phyloP scores from a whole-genome alignment of 2,888 invertebrate species.

The Tubulanus polymorphus region DNA sequence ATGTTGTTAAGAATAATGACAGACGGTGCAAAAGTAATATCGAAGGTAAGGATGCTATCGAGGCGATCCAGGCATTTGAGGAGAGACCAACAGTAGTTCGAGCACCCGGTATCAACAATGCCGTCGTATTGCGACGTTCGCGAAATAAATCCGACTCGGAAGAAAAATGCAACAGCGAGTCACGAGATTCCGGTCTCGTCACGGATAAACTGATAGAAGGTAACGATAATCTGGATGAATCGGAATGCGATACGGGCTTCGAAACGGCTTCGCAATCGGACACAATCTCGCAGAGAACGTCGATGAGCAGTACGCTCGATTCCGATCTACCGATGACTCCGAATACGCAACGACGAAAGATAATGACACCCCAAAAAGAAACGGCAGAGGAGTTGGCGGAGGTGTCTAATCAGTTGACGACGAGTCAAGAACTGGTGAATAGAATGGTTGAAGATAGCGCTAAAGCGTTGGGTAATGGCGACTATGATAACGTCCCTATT shows the following conservation, averaged over 20 bases:
- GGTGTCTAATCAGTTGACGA: background rate
- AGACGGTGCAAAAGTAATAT: background rate
- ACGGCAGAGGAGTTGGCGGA: background rate
- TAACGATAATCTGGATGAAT: background rate
- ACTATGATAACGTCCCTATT: no score
- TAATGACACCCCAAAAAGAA: background rate
- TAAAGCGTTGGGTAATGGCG: no score
- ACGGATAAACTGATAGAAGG: background rate
- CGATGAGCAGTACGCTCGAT: slow-evolving; percentile 47
- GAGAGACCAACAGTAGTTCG: no score
- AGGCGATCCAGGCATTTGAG: background rate
- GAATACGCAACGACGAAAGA: background rate
- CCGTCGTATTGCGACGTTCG: no score
- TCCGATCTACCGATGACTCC: slow-evolving; percentile 29
- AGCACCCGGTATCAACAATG: no score
- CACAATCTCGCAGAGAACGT: slow-evolving; percentile 45
- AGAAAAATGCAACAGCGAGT: no score
- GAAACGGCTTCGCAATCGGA: slow-evolving; percentile 27
- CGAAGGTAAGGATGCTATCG: background rate
- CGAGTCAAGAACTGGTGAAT: background rate
- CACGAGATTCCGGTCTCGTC: background rate
- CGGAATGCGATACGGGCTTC: background rate
- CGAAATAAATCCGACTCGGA: background rate
- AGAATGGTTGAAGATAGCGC: background rate
- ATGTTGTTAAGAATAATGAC: background rate